These are phyloP conservation scores for Aphelocoma coerulescens DNA, from an alignment of 2,113 vertebrate species.

Conservation along the genomic window DNA sequence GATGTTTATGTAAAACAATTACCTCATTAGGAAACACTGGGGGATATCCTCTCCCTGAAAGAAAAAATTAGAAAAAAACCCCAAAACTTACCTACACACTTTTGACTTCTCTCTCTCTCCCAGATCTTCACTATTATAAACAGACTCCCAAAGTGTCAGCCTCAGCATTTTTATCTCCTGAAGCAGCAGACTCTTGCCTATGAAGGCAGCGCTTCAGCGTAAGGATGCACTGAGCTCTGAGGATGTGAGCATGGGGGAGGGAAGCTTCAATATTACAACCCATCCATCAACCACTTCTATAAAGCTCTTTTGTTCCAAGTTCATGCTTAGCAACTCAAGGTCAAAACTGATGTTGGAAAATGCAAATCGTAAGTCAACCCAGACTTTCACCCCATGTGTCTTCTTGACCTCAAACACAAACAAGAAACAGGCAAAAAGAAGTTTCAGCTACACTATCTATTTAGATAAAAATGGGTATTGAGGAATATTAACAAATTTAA, in stretches of 20 bases:
- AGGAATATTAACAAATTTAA: neutral
- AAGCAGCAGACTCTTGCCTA: neutral
- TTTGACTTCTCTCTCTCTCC: neutral
- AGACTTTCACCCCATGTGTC: neutral
- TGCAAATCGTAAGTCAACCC: neutral
- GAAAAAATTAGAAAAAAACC: fast-evolving
- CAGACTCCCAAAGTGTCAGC: neutral
- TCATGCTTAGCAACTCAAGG: constrained; percentile 3
- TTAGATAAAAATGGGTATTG: neutral
- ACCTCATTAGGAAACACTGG: neutral
- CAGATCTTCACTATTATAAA: neutral
- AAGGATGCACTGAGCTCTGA: neutral
- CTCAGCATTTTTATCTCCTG: neutral
- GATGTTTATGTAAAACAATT: neutral
- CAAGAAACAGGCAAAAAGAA: neutral
- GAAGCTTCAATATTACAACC: constrained; percentile 19
- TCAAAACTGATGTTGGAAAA: constrained; percentile 44
- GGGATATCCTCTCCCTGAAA: neutral
- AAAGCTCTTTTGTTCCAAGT: constrained; percentile 50
- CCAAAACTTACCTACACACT: neutral
- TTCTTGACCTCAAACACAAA: neutral
- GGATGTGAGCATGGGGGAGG: constrained; percentile 1
- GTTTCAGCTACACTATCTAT: neutral
- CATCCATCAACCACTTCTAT: constrained; percentile 33
- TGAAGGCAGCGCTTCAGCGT: neutral